Evolutionary conservation across 1,140 invertebrate species (phyloP), one percentile per base, ranked within the genome.

Genomic region (Leptinotarsa defecta): DNA sequence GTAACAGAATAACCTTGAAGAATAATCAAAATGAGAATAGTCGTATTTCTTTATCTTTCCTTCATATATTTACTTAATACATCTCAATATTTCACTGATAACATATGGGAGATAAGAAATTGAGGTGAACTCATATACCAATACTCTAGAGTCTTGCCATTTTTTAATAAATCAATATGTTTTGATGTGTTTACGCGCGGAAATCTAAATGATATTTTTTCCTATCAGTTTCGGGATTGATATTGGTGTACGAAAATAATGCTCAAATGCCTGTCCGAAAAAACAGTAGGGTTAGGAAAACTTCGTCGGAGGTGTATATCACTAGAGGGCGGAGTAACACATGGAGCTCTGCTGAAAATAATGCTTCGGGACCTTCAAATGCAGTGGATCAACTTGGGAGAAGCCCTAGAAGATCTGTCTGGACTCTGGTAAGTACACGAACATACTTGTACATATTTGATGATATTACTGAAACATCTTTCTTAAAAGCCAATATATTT

Each of bases 401-500:
- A 22, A 52, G 27, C 8, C 71, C 61, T 4, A 73, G 71, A 13
- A 73, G 71, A 73, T 73, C 71, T 48, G 19, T 73, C 19, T 65
- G 71, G 71, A 65, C 24, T 65, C 17, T 71, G 17, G 52, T 57
- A 57, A 57, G 34, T 43, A 43, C 34, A 8, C 34, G 0, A 43
- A 34, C 27, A 34, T 34, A 34, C 27, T 34, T 34, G 6, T 3
- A 43, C n/a, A n/a, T n/a, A 43, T 43, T 43, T 43, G 34, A 43
- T 11, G 34, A 11, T 43, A 11, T 11, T 43, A 43, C 34, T 43
- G 34, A 19, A 67, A 17, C 13, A 24, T 3, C 65, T 22, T 22
- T 67, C n/a, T 27, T 24, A 22, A 27, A 67, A 67, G 22, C 20
- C 4, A 67, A 22, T 20, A 27, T 48, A 69, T 4, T 48, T 17